Base-by-base conservation (phyloP, 2,888 invertebrate species). In the Dusona sp. region DNA sequence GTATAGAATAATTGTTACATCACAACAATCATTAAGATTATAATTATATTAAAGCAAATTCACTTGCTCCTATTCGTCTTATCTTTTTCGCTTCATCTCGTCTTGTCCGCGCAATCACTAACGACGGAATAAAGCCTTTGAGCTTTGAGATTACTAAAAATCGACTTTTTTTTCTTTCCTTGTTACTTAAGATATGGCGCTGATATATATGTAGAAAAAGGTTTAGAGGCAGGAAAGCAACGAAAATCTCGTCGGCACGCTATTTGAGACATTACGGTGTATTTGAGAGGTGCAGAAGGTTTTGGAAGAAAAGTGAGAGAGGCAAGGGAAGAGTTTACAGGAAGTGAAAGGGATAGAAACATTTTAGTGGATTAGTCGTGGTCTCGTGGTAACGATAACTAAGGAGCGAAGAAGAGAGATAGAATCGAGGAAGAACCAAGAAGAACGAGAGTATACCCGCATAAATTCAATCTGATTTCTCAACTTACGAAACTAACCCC, bases 401-500 rank as follows among this genome's bases (percentile, higher is more conserved):
- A 78, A 70, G 82, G 80, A 82, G 75, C 61, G 61, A 68, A 74
- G 74, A 51, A 67, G 65, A 67, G 77, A 79, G 79, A 74, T 33
- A 22, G 84, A 83, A 72, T 65, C 78, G 29, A 48, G 85, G 65
- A 79, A 57, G 38, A 74, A 45, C 8, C 68, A 81, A 73, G 77
- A 75, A 78, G 86, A 75, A 72, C 79, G 85, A 68, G 72, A 74
- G 73, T 87, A 85, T 83, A 72, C 87, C 88, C 82, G 82, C 81
- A 84, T 81, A 88, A 88, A 91, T 91, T 90, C 91, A 91, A 91
- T 91, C 90, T 89, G 89, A 89, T 90, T 86, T 86, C 86, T 86
- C 86, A 79, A 86, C 86, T 86, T 84, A 80, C 84, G 68, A 84
- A 86, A 86, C 84, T 84, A 79, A 75, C 54, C 51, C 72, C 78